phyloP scores from a whole-genome alignment of 2,797 vertebrate species.

The Pangasius djambal region DNA sequence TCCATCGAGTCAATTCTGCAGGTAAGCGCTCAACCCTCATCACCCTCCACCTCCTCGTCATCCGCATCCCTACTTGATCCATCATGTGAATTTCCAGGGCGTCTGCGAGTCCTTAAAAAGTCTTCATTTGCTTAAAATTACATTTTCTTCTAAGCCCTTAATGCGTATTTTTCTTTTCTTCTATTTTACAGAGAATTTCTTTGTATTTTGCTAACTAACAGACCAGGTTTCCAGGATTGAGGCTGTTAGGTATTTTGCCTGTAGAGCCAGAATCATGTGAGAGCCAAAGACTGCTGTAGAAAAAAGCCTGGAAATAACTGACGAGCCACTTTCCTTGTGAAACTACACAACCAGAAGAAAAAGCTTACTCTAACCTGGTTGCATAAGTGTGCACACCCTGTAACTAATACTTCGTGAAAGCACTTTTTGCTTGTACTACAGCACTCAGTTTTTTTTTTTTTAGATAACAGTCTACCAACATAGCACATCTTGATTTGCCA shows the following conservation, averaged over 20 bases:
- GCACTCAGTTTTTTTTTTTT: not conserved
- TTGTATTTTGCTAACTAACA: not conserved
- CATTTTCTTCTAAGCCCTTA: not conserved
- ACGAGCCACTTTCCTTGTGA: not conserved
- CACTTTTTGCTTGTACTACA: not conserved
- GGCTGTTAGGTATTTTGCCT: not conserved
- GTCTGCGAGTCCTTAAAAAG: not conserved
- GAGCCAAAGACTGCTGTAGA: not conserved
- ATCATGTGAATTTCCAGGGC: not conserved
- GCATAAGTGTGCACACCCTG: not conserved
- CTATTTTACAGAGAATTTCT: not conserved
- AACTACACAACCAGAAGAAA: not conserved
- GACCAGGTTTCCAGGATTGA: not conserved
- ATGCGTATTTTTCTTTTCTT: not conserved
- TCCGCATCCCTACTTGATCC: not conserved
- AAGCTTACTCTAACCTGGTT: not conserved
- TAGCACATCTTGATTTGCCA: not conserved
- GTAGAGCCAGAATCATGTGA: not conserved
- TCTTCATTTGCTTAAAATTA: not conserved
- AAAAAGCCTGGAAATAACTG: not conserved
- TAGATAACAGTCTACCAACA: too few relatives aligned
- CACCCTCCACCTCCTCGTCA: not conserved
- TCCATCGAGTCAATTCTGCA: conserved; percentile 76
- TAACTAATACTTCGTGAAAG: not conserved
- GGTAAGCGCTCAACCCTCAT: conserved; percentile 63